These are phyloP conservation scores for Campodea augens DNA, from an alignment of 1,140 invertebrate genomes.

Conservation along the genomic window DNA sequence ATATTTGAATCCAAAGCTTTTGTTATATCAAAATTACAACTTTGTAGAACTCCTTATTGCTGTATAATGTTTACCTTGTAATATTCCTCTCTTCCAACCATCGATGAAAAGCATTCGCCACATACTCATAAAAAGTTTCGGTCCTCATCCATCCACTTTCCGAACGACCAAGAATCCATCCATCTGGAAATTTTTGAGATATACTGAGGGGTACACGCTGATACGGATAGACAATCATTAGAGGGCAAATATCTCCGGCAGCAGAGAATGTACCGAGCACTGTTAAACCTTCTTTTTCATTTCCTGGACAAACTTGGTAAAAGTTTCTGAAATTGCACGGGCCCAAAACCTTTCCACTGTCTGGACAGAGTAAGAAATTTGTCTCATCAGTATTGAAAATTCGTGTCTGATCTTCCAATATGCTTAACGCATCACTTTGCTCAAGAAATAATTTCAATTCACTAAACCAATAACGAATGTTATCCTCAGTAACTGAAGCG, in stretches of 20 bases:
- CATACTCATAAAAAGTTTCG: background rate
- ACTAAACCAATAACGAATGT: background rate
- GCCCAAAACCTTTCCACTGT: background rate
- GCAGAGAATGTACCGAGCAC: constrained; percentile 17
- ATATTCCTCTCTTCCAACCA: background rate
- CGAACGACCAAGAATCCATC: background rate
- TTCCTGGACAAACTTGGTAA: constrained; percentile 6
- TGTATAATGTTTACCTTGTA: no score
- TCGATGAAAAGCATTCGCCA: background rate
- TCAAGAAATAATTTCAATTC: background rate
- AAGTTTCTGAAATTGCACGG: background rate
- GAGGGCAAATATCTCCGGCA: background rate
- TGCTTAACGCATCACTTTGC: background rate
- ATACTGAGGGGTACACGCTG: background rate
- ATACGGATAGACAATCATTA: background rate
- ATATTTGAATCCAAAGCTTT: no score
- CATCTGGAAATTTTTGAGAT: background rate
- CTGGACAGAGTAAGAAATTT: background rate
- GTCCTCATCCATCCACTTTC: background rate
- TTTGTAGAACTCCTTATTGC: no score
- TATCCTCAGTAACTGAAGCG: background rate
- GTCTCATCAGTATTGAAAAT: background rate
- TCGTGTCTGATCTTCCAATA: background rate
- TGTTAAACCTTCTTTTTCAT: constrained; percentile 18
- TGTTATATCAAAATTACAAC: no score